Evolutionary conservation across 2,888 invertebrate species (phyloP).

Genomic region (Drosophila mayaguana): DNA sequence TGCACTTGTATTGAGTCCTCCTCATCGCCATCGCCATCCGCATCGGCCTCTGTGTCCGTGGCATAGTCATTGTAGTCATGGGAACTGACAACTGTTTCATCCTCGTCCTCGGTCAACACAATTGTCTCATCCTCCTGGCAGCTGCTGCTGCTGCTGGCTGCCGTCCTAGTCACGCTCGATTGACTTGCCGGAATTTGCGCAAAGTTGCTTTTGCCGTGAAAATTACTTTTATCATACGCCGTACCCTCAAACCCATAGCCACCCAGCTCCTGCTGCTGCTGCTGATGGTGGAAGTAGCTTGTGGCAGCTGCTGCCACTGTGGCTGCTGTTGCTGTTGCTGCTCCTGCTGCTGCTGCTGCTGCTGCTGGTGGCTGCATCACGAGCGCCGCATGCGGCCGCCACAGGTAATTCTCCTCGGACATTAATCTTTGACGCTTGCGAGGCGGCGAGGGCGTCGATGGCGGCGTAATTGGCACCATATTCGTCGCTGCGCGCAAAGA

Average conservation of each 20-base stretch:
- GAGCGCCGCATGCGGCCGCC: slow-evolving; percentile 74
- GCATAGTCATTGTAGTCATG: slow-evolving; percentile 82
- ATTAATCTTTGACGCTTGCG: slow-evolving; percentile 83
- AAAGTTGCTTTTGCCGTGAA: slow-evolving; percentile 75
- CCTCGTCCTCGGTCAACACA: slow-evolving; percentile 84
- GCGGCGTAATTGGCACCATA: slow-evolving; percentile 84
- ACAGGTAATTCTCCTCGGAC: slow-evolving; percentile 81
- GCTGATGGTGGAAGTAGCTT: slow-evolving; percentile 57
- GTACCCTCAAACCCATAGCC: slow-evolving; percentile 49
- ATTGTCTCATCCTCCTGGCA: slow-evolving; percentile 83
- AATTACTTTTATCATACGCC: slow-evolving; percentile 66
- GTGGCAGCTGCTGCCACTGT: slow-evolving; percentile 28
- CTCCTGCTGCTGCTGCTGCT: slow-evolving; percentile 37
- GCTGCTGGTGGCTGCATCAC: slow-evolving; percentile 48
- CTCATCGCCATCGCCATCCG: slow-evolving; percentile 61
- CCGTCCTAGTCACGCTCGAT: slow-evolving; percentile 60
- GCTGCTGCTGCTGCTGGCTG: slow-evolving; percentile 54
- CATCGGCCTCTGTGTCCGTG: slow-evolving; percentile 68
- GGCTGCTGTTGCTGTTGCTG: slow-evolving; percentile 56
- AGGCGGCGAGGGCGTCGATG: slow-evolving; percentile 85
- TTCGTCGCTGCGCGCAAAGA: slow-evolving; percentile 82
- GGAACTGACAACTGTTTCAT: slow-evolving; percentile 82
- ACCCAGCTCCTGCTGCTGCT: slow-evolving; percentile 26
- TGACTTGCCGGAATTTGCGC: slow-evolving; percentile 79
- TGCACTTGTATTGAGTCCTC: slow-evolving; percentile 66